These are phyloP conservation scores for Acromyrmex charruanus DNA, from an alignment of 1,140 invertebrate species.

Conservation along the genomic window DNA sequence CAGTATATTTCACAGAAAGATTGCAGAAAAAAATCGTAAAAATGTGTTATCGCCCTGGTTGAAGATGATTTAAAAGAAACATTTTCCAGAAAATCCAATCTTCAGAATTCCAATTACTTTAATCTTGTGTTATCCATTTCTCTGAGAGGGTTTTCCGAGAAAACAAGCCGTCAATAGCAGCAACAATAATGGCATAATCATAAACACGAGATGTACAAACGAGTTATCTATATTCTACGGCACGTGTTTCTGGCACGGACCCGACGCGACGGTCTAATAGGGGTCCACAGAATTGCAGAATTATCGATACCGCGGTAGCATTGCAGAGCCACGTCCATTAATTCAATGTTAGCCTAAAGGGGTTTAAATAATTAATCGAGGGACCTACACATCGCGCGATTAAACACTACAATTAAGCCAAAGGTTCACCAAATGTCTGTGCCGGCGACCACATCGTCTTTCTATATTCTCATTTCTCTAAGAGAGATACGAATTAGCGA, in stretches of 20 bases:
- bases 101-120: constrained; percentile 11
- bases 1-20: neutral
- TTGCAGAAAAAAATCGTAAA: neutral
- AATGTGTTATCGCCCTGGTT: neutral
- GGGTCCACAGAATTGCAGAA: constrained; percentile 72
- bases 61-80: neutral
- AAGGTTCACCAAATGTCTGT: constrained; percentile 26
- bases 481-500: constrained; percentile 14
- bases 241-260: constrained; percentile 57
- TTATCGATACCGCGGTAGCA: constrained; percentile 77
- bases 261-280: constrained; percentile 54
- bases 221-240: constrained; percentile 20
- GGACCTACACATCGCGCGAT: constrained; percentile 67
- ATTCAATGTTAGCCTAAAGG: constrained; percentile 80
- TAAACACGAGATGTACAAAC: constrained; percentile 4
- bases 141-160: neutral
- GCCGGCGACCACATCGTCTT: constrained; percentile 42
- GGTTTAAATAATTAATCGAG: constrained; percentile 80
- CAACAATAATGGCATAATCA: constrained; percentile 10
- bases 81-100: neutral
- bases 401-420: constrained; percentile 74
- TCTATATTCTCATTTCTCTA: constrained; percentile 36
- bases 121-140: neutral
- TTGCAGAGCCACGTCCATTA: constrained; percentile 75
- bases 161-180: neutral